Percentiles rank a stretch among this genome's conserved stretches.
Evolutionary conservation across 2,797 vertebrate species (phyloP).

Genomic region (Hephaestus fuliginosus): DNA sequence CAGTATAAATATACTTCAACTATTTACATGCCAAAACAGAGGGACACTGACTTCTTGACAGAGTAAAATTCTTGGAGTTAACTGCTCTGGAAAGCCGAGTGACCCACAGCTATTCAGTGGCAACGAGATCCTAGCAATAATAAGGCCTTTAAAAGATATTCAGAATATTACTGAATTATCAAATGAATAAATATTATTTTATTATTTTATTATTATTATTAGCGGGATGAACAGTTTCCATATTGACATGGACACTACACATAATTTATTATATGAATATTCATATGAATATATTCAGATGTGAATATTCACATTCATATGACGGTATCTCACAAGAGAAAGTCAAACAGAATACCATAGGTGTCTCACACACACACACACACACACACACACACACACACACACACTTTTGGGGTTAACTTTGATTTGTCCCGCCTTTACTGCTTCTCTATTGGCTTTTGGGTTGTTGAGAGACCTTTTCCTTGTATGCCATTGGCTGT

Average conservation of each 20-base stretch:
- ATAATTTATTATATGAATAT: not conserved
- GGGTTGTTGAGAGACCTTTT: not conserved
- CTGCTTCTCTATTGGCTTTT: constrained; percentile 33
- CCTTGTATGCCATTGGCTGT: constrained; percentile 64
- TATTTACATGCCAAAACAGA: not conserved
- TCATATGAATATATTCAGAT: not conserved
- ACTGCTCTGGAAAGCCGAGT: constrained; percentile 2
- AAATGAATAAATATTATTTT: constrained; percentile 6
- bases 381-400: no score
- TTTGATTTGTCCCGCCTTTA: not conserved
- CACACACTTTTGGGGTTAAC: no score
- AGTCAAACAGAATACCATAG: not conserved
- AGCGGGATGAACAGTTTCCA: not conserved
- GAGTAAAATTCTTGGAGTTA: not conserved
- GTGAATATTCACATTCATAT: no score
- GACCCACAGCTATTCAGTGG: not conserved
- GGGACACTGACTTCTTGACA: not conserved
- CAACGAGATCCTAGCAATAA: not conserved
- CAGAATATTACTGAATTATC: constrained; percentile 13
- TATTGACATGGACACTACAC: not conserved
- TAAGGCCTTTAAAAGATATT: constrained; percentile 8
- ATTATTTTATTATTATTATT: not conserved
- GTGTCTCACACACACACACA: no score
- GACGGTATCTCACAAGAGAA: no score
- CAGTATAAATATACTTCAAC: not conserved